Percentiles rank a stretch among this genome's conserved stretches.
Conservation (phyloP, 2,113 vertebrate species). For the Chrysochloris asiatica region DNA sequence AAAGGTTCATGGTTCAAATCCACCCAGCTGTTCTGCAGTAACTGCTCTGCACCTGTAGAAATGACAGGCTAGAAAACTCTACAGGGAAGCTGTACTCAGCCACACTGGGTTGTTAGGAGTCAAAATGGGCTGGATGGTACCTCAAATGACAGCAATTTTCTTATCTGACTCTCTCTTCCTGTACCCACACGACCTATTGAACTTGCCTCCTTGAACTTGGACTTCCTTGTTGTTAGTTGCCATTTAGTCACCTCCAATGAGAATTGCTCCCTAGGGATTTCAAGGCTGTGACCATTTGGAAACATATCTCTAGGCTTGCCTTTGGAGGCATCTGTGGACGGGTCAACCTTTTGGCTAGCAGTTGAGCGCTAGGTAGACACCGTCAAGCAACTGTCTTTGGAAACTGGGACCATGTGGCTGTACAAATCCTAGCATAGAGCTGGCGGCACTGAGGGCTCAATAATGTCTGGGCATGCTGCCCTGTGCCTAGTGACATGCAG, state of each 20-base stretch:
- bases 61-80: not conserved
- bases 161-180: not conserved
- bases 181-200: too few relatives aligned
- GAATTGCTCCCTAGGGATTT: not conserved
- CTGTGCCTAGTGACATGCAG: rapidly evolving
- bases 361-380: rapidly evolving
- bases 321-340: not conserved
- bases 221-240: not conserved
- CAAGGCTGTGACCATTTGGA: not conserved
- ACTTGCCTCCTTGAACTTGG: not conserved
- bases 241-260: not conserved
- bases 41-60: not conserved
- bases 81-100: not conserved
- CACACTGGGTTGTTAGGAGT: not conserved
- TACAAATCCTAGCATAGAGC: not conserved
- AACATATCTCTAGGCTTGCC: not conserved
- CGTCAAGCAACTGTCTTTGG: not conserved
- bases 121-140: not conserved
- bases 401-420: rapidly evolving
- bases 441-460: rapidly evolving
- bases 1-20: not conserved
- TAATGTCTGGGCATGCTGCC: rapidly evolving
- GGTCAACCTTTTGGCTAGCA: not conserved
- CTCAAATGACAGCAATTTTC: not conserved
- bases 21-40: not conserved